A percentile compares a stretch with the other conserved stretches of the same genome.
phyloP scores from a whole-genome alignment of 2,797 vertebrate species.

The Chloroceryle amazona region DNA sequence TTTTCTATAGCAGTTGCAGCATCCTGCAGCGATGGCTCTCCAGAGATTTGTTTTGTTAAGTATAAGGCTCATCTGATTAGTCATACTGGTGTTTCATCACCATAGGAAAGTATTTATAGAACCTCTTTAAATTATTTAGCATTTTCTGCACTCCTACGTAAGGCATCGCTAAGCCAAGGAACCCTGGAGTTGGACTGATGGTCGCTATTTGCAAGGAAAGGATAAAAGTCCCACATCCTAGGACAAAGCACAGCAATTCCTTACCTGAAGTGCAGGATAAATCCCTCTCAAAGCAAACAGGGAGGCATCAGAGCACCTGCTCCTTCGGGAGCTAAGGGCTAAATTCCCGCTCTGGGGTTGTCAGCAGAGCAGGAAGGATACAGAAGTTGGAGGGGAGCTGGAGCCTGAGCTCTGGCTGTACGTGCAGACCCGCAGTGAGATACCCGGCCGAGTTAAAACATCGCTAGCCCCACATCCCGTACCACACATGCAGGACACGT shows the following conservation, averaged over 20 bases:
- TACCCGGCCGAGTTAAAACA: background rate
- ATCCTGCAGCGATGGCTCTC: background rate
- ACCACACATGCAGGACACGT: too few relatives aligned
- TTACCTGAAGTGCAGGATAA: background rate
- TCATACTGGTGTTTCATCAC: conserved; percentile 5
- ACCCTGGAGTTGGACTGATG: background rate
- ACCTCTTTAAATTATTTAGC: conserved; percentile 24
- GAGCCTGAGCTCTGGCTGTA: background rate
- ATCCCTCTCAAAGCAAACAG: background rate
- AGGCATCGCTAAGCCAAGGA: background rate
- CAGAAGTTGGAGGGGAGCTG: background rate
- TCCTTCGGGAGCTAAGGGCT: background rate
- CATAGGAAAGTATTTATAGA: conserved; percentile 26
- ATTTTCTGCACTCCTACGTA: background rate
- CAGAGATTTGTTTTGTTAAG: conserved; percentile 17
- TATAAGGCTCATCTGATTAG: background rate
- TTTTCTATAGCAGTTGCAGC: background rate
- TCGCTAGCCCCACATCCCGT: fast-evolving
- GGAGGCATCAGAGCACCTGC: background rate
- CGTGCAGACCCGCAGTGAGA: background rate
- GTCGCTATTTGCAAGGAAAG: background rate
- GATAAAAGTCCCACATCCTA: background rate
- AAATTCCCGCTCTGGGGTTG: background rate
- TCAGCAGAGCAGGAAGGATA: background rate
- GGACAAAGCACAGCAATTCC: background rate